Evolutionary conservation across 1,140 invertebrate species (phyloP).

Genomic region (Cydia fagiglandana): DNA sequence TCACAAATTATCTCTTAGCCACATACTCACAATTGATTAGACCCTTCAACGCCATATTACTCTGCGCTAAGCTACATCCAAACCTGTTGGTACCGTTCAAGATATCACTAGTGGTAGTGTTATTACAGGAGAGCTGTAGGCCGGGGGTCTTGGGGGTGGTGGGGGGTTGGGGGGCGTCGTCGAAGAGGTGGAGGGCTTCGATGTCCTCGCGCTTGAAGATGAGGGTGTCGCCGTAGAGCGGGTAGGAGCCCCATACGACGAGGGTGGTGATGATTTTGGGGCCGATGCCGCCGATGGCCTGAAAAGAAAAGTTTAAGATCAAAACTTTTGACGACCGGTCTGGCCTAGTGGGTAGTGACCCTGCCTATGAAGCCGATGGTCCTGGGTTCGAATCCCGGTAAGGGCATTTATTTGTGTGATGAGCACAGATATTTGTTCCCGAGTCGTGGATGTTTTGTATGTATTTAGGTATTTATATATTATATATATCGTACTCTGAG

Average conservation of each 20-base stretch:
- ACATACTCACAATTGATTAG: slow-evolving; percentile 9
- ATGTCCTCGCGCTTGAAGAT: slow-evolving; percentile 66
- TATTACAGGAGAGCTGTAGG: background rate
- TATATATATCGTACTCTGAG: too few species aligned
- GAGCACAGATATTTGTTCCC: too few species aligned
- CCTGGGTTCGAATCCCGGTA: too few species aligned
- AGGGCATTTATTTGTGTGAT: too few species aligned
- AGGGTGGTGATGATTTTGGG: slow-evolving; percentile 88
- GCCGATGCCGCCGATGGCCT: slow-evolving; percentile 86
- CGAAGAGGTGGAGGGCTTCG: background rate
- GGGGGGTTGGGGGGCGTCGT: background rate
- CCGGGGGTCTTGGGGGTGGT: background rate
- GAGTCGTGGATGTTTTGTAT: too few species aligned
- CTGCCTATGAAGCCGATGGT: too few species aligned
- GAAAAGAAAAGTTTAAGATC: too few species aligned
- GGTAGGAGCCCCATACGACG: slow-evolving; percentile 84
- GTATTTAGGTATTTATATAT: too few species aligned
- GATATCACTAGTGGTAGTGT: background rate
- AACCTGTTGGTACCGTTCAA: background rate
- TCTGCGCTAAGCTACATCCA: background rate
- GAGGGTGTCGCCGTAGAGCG: slow-evolving; percentile 81
- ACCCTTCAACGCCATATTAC: background rate
- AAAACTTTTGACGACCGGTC: too few species aligned
- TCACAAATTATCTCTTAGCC: background rate
- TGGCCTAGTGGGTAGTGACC: too few species aligned